Base-by-base conservation (phyloP, 2,888 invertebrate species). In the Lutraria lutraria region DNA sequence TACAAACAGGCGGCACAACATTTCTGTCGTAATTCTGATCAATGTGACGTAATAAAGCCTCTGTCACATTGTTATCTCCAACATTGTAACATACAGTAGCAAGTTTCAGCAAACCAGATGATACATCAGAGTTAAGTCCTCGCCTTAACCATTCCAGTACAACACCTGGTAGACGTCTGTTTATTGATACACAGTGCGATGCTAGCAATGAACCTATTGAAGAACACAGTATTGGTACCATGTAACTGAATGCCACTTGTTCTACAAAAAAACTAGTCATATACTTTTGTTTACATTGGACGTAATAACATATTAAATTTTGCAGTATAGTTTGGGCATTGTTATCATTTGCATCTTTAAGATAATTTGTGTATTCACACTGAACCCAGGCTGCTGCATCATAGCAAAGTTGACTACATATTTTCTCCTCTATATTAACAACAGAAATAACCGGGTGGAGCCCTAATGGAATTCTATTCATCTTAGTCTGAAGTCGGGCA, bases 71-170 rank as follows among this genome's bases (percentile, higher is more conserved):
- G 21, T 54, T 53, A 54, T 81, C 54, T 54, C 81, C 81, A 29
- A 16, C 54, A 54, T 25, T 53, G 54, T n/a, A 81, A 53, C n/a
- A 81, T n/a, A 53, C 81, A 29, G 81, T 53, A 13, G 81, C 81
- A 52, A 53, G 19, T 54, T 81, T 81, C 16, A 81, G 54, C 53
- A 8, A 29, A 53, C 81, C 43, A 25, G 81, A 81, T n/a, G 81
- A n/a, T 29, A 54, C 53, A 53, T 81, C 81, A 53, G 81, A 81
- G n/a, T 19, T 25, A 8, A 81, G 25, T 29, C 81, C 53, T 2
- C 12, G 16, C 16, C 21, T 53, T 21, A 81, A 54, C 52, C 25
- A 81, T n/a, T 21, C 25, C n/a, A 52, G 21, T 8, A 25, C 25
- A 21, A 21, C 2, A 0, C 15, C 25, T 53, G 81, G n/a, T 13